These are phyloP conservation scores for Tapera naevia DNA, from an alignment of 2,797 vertebrate species.

Conservation along the genomic window DNA sequence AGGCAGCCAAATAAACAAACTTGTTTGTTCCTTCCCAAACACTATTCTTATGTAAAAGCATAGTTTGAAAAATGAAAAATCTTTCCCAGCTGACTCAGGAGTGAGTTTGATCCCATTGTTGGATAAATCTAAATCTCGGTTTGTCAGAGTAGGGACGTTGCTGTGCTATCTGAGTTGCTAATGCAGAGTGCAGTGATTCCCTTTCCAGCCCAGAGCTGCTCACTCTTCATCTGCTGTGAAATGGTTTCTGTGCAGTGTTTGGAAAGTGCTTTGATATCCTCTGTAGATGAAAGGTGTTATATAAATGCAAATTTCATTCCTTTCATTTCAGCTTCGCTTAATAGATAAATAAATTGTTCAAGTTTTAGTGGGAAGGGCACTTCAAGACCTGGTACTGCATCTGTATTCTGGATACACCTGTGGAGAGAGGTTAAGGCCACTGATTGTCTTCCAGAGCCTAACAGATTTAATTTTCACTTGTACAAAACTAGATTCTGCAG, in stretches of 20 bases:
- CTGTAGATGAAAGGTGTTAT: constrained; percentile 57
- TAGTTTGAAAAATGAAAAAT: neutral
- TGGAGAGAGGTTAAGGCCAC: constrained; percentile 26
- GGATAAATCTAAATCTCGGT: neutral
- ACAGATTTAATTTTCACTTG: constrained; percentile 57
- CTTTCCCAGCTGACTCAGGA: neutral
- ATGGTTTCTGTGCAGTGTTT: neutral
- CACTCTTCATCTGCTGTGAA: neutral
- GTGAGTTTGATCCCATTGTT: neutral
- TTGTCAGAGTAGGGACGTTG: neutral
- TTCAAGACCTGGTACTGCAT: neutral
- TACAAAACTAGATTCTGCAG: constrained; percentile 20
- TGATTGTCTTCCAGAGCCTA: constrained; percentile 55
- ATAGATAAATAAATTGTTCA: constrained; percentile 49
- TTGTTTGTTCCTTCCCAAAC: neutral
- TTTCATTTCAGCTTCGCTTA: constrained; percentile 35
- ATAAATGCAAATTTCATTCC: constrained; percentile 57
- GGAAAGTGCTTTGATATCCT: constrained; percentile 29
- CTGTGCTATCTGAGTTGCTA: neutral
- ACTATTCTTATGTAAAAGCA: neutral
- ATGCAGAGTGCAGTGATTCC: neutral
- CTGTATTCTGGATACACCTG: constrained; percentile 33
- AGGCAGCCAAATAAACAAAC: fast-evolving
- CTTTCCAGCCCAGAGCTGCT: neutral
- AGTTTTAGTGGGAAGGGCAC: neutral